Percentiles rank a stretch among this genome's conserved stretches.
Evolutionary conservation across 2,888 invertebrate species (phyloP).

Genomic region (Clivina fossor): DNA sequence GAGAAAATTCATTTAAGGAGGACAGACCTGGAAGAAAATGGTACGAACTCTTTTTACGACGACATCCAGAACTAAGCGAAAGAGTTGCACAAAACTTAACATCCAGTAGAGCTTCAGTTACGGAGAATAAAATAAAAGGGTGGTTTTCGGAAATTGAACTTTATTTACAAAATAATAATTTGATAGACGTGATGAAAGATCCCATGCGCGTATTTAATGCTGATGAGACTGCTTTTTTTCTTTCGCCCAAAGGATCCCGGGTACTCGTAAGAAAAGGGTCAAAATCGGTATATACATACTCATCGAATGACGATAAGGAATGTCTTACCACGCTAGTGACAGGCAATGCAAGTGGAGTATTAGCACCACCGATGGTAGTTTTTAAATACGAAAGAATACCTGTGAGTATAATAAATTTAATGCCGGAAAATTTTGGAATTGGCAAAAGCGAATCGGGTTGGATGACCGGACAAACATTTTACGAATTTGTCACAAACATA

Average conservation of each 20-base stretch:
- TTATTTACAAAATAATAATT: slow-evolving; percentile 40
- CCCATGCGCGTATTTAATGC: slow-evolving; percentile 44
- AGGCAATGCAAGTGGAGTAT: slow-evolving; percentile 38
- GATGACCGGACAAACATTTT: slow-evolving; percentile 51
- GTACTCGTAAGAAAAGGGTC: slow-evolving; percentile 45
- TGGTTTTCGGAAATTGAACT: slow-evolving; percentile 43
- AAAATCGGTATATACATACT: slow-evolving; percentile 40
- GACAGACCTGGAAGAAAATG: too few relatives aligned
- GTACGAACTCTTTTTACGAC: slow-evolving; percentile 6
- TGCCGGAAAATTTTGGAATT: slow-evolving; percentile 48
- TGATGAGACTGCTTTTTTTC: slow-evolving; percentile 48
- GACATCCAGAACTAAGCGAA: slow-evolving; percentile 30
- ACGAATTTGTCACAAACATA: slow-evolving; percentile 48
- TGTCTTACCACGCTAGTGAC: slow-evolving; percentile 39
- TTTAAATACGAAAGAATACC: slow-evolving; percentile 46
- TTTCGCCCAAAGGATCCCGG: slow-evolving; percentile 46
- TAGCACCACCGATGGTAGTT: slow-evolving; percentile 34
- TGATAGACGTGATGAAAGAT: slow-evolving; percentile 40
- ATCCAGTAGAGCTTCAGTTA: slow-evolving; percentile 40
- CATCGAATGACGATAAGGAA: slow-evolving; percentile 43
- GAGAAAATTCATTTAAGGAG: too few relatives aligned
- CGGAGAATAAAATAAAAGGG: slow-evolving; percentile 39
- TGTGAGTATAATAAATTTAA: slow-evolving; percentile 39
- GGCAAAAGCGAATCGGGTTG: slow-evolving; percentile 51
- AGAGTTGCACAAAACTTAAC: slow-evolving; percentile 36